Percentiles rank a stretch among this genome's conserved stretches.
phyloP scores from a whole-genome alignment of 2,113 vertebrate genomes.

The Laticauda laticaudata region DNA sequence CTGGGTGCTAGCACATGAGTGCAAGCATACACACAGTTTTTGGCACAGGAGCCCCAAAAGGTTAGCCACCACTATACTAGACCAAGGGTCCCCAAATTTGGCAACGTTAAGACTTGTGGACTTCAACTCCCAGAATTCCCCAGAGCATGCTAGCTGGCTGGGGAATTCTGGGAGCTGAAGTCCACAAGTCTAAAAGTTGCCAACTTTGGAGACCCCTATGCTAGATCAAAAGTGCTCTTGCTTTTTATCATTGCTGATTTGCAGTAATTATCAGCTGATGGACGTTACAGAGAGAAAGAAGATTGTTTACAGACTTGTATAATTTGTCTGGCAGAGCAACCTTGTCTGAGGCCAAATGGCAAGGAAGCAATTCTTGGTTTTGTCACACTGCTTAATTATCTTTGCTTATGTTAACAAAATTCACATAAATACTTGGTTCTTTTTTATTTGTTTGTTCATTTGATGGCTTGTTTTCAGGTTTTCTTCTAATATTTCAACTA shows the following conservation, averaged over 20 bases:
- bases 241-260: conserved; percentile 28
- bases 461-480: not conserved
- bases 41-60: too few relatives aligned
- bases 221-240: conserved; percentile 1
- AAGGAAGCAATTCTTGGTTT: conserved; percentile 11
- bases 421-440: not conserved
- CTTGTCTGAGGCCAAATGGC: conserved; percentile 16
- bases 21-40: too few relatives aligned
- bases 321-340: conserved; percentile 19
- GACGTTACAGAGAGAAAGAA: not conserved
- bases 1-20: too few relatives aligned
- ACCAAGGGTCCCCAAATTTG: not conserved
- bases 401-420: not conserved
- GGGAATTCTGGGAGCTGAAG: not conserved
- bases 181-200: not conserved
- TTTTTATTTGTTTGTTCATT: conserved; percentile 7
- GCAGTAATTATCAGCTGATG: conserved; percentile 6
- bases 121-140: not conserved
- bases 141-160: not conserved
- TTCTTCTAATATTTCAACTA: not conserved
- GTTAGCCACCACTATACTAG: not conserved
- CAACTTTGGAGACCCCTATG: not conserved
- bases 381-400: not conserved
- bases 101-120: not conserved
- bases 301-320: not conserved